Evolutionary conservation across 2,888 invertebrate species (phyloP).

Genomic region (Archips xylosteana): DNA sequence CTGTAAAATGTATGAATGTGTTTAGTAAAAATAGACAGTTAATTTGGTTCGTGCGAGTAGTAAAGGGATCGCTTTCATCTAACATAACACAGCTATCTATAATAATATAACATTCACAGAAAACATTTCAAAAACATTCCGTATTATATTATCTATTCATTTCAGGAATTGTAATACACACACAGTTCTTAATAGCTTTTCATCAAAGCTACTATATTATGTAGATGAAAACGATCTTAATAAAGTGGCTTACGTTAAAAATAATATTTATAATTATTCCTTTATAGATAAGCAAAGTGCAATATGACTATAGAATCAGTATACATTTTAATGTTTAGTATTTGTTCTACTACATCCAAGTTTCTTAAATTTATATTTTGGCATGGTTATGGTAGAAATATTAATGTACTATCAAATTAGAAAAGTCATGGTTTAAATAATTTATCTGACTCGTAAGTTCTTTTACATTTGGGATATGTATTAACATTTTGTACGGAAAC

Average conservation of each 20-base stretch:
- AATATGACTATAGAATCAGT: constrained; percentile 30
- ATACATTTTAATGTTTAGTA: constrained; percentile 25
- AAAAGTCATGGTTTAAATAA: neutral
- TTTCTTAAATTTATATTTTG: constrained; percentile 37
- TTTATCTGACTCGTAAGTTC: neutral
- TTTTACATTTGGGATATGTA: constrained; percentile 24
- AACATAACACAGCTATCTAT: neutral
- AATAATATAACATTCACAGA: neutral
- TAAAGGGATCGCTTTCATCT: constrained; percentile 41
- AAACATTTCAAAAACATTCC: no score
- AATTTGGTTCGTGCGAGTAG: constrained; percentile 39
- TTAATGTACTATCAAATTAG: constrained; percentile 15
- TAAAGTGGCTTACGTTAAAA: constrained; percentile 28
- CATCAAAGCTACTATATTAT: neutral
- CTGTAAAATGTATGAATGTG: constrained; percentile 35
- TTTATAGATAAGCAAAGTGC: constrained; percentile 38
- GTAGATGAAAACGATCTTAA: constrained; percentile 37
- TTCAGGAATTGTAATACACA: no score
- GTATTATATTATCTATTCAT: no score
- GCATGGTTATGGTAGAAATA: constrained; percentile 33
- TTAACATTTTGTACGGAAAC: constrained; percentile 18
- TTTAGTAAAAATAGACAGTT: constrained; percentile 40
- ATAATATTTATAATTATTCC: constrained; percentile 23
- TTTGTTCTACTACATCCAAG: constrained; percentile 33
- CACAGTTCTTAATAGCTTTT: neutral